phyloP scores from a whole-genome alignment of 2,888 invertebrate genomes.

The Dicyrtoma fusca region DNA sequence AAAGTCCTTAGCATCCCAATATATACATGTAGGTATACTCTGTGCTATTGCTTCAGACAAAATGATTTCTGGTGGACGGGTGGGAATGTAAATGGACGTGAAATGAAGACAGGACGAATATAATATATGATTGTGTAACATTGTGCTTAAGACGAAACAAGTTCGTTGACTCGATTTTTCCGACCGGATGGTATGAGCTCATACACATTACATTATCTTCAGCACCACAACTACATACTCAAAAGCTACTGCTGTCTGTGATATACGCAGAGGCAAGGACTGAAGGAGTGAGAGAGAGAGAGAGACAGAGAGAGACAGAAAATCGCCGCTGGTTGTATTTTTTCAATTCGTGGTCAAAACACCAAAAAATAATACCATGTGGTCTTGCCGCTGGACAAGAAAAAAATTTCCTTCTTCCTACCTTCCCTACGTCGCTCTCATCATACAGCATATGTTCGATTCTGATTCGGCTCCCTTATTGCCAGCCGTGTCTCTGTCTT shows the following conservation, averaged over 20 bases:
- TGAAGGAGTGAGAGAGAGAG: too few species aligned
- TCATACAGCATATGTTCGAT: not conserved
- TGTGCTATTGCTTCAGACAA: too few species aligned
- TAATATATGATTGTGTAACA: conserved; percentile 18
- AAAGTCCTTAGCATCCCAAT: too few species aligned
- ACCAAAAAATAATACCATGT: conserved; percentile 22
- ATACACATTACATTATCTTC: too few species aligned
- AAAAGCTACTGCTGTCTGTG: not conserved
- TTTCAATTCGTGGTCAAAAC: conserved; percentile 31
- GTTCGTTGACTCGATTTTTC: conserved; percentile 30
- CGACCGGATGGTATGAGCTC: conserved; percentile 3
- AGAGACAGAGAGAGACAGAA: not conserved
- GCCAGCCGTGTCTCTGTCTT: not conserved
- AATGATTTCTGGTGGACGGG: not conserved
- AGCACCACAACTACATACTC: too few species aligned
- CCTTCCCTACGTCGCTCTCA: not conserved
- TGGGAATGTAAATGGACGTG: conserved; percentile 8
- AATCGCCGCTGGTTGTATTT: conserved; percentile 31
- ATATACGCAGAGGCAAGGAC: too few species aligned
- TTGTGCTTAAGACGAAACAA: conserved; percentile 12
- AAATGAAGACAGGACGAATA: conserved; percentile 19
- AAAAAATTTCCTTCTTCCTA: conserved; percentile 8
- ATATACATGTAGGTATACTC: too few species aligned
- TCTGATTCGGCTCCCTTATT: not conserved
- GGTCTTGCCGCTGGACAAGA: conserved; percentile 36